Evolutionary conservation across 2,888 invertebrate genomes (phyloP).

Genomic region (Leucoptera coffeella): DNA sequence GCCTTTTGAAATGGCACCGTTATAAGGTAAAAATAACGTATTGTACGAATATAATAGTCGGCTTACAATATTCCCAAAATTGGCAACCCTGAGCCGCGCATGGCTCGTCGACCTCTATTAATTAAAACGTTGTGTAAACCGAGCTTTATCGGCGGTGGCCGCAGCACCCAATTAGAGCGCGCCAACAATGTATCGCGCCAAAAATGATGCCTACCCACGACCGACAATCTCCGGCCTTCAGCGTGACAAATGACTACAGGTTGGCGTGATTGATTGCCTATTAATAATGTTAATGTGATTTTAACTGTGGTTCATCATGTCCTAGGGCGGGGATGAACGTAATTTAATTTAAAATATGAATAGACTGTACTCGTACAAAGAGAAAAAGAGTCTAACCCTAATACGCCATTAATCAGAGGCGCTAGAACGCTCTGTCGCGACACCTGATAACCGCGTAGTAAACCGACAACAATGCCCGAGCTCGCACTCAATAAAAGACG

Average conservation of each 20-base stretch:
- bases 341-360: not conserved
- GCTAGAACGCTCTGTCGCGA: constrained; percentile 41
- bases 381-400: constrained; percentile 12
- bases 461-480: constrained; percentile 46
- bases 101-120: constrained; percentile 37
- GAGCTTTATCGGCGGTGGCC: constrained; percentile 32
- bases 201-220: constrained; percentile 51
- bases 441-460: constrained; percentile 41
- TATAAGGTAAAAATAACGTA: too few species aligned
- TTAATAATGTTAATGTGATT: constrained; percentile 4
- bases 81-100: constrained; percentile 15
- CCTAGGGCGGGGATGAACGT: not conserved
- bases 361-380: too few species aligned
- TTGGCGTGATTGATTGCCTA: too few species aligned
- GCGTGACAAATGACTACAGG: too few species aligned
- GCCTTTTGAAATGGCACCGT: too few species aligned
- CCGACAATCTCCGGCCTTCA: too few species aligned
- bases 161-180: constrained; percentile 10
- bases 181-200: constrained; percentile 26
- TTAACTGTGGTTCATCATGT: constrained; percentile 1
- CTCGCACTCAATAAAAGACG: constrained; percentile 54
- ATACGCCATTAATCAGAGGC: constrained; percentile 42
- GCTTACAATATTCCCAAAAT: too few species aligned
- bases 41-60: too few species aligned
- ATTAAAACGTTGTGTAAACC: constrained; percentile 50